These are phyloP conservation scores for Ambastaia sidthimunki DNA, from an alignment of 2,797 vertebrate genomes.

Conservation along the genomic window DNA sequence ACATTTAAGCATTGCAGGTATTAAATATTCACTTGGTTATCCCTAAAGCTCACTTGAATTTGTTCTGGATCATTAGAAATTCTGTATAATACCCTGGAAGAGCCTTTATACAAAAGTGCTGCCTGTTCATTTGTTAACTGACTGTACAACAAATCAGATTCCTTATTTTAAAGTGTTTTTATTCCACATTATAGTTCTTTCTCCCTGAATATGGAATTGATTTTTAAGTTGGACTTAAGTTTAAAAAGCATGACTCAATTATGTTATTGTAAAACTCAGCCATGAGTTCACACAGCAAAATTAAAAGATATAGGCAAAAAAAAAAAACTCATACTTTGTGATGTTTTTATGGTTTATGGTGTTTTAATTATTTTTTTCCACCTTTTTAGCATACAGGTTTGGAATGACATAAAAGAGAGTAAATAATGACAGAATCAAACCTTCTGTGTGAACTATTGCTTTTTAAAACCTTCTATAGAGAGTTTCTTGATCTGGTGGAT, in stretches of 20 bases:
- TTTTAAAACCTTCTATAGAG: background rate
- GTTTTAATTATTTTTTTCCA: no score
- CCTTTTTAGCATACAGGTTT: background rate
- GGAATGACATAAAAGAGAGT: background rate
- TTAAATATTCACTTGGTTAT: no score
- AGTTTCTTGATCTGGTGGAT: conserved; percentile 3
- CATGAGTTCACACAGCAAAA: background rate
- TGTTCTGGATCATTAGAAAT: background rate
- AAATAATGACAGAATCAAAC: background rate
- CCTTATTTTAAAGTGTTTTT: background rate
- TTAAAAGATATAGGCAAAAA: background rate
- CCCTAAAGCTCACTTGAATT: background rate
- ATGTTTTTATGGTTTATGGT: background rate
- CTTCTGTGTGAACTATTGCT: background rate
- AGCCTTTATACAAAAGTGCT: background rate
- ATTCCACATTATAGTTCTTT: background rate
- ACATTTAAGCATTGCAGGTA: no score
- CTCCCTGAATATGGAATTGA: background rate
- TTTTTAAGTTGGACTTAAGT: background rate
- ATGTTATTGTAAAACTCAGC: background rate
- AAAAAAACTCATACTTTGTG: background rate
- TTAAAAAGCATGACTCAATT: background rate
- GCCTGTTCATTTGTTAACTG: background rate
- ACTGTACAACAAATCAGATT: background rate
- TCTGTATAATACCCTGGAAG: background rate